A percentile compares a stretch with the other conserved stretches of the same genome.
Evolutionary conservation across 2,113 vertebrate genomes (phyloP).

Genomic region (Hypocryptadius cinnamomeus): DNA sequence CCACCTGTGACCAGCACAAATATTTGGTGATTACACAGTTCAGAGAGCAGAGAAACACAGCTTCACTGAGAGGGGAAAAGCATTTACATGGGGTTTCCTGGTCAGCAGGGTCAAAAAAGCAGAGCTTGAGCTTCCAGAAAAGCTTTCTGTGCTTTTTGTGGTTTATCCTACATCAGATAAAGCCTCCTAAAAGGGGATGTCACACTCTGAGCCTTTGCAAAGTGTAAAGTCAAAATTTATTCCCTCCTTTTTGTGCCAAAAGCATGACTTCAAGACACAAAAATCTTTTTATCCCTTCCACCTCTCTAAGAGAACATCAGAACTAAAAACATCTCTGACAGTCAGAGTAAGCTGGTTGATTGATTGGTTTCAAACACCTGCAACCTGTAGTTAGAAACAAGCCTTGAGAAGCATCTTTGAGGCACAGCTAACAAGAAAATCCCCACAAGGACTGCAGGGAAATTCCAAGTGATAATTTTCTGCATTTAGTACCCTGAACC

Average conservation of each 20-base stretch:
- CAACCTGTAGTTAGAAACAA: not conserved
- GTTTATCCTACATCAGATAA: not conserved
- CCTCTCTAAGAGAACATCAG: not conserved
- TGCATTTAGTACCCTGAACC: not conserved
- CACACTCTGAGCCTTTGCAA: not conserved
- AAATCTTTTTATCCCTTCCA: not conserved
- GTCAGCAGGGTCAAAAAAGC: not conserved
- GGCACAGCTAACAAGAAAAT: not conserved
- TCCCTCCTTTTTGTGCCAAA: not conserved
- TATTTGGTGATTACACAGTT: not conserved
- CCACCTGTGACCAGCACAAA: not conserved
- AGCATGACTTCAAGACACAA: not conserved
- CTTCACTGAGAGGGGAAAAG: not conserved
- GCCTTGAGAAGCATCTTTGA: not conserved
- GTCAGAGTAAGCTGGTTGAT: not conserved
- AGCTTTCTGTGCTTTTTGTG: not conserved
- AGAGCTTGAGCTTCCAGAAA: not conserved
- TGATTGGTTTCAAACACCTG: not conserved
- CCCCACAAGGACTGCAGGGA: not conserved
- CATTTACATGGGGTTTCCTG: not conserved
- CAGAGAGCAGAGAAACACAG: not conserved
- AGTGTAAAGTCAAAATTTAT: not conserved
- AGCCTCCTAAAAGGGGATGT: accelerated
- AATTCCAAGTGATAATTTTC: not conserved
- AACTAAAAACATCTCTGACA: not conserved